Conservation (phyloP, 2,113 vertebrate species). For the Myodes glareolus region DNA sequence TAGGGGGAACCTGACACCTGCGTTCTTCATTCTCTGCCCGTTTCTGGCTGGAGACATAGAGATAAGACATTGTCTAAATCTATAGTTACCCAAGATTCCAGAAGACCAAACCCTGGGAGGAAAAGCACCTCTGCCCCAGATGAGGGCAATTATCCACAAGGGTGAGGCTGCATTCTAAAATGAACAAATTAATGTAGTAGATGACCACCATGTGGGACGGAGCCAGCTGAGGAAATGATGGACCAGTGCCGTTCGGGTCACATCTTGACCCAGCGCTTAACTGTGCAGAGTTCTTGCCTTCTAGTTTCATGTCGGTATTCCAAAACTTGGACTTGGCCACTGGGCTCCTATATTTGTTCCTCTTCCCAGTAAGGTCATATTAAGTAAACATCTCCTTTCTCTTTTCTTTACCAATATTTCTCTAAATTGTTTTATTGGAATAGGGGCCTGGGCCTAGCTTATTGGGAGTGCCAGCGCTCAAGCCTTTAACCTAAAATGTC, state of each 20-base stretch:
- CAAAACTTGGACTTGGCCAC: not conserved
- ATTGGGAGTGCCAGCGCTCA: not conserved
- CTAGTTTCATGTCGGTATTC: not conserved
- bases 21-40: not conserved
- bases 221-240: not conserved
- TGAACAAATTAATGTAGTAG: rapidly evolving
- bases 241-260: not conserved
- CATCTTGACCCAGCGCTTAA: not conserved
- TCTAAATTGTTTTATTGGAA: not conserved
- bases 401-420: not conserved
- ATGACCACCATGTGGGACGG: not conserved
- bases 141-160: not conserved
- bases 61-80: not conserved
- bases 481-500: not conserved
- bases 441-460: not conserved
- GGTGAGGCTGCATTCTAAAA: not conserved
- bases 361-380: not conserved
- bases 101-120: not conserved
- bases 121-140: not conserved
- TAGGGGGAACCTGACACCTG: not conserved
- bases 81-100: not conserved
- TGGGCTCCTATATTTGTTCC: not conserved
- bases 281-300: not conserved
- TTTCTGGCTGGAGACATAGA: not conserved
- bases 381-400: not conserved